Base-by-base conservation (phyloP, 2,888 invertebrate species). In the Sinotaia quadrata region DNA sequence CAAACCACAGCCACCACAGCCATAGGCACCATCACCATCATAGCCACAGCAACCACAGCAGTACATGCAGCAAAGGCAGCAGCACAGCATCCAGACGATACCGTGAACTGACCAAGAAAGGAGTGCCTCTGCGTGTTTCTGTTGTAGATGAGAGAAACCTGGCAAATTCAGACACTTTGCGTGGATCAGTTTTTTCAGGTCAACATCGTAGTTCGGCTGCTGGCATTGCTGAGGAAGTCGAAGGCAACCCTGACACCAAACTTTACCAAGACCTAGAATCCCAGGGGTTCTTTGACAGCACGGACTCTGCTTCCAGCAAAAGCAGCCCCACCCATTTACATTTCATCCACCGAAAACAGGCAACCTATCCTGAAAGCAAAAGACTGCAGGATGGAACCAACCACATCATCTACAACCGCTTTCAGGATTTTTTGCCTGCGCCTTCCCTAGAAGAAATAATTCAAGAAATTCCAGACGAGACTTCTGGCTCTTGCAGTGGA, bases 101-200 rank as follows among this genome's bases (percentile, higher is more conserved):
- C 67, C 66, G 79, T 21, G 81, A 82, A 71, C 73, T 84, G 12
- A 75, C 79, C 3, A 78, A 78, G 56, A 78, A 78, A 61, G 84
- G 82, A 1, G 81, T 84, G 24, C 82, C 82, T n/a, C 60, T 84
- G 27, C 66, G 82, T 41, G 80, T 81, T 1, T 81, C 84, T n/a
- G 76, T 78, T 2, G 72, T 54, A 69, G 67, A 65, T 69, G 74
- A 36, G 58, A 67, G 15, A 52, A 21, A 10, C 33, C 27, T 4
- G 34, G n/a, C 63, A 4, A 18, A 18, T 52, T 7, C 21, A 12
- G 31, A 12, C 36, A 24, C 18, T 8, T 12, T 27, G 4, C 52
- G 12, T 21, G 52, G 7, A 15, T 8, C 12, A 8, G 37, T 2
- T 44, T n/a, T 27, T 47, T 24, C n/a, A 24, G 47, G 47, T 1